Evolutionary conservation across 1,140 invertebrate species (phyloP), one percentile per base, ranked within the genome.

Genomic region (Amphibalanus amphitrite): DNA sequence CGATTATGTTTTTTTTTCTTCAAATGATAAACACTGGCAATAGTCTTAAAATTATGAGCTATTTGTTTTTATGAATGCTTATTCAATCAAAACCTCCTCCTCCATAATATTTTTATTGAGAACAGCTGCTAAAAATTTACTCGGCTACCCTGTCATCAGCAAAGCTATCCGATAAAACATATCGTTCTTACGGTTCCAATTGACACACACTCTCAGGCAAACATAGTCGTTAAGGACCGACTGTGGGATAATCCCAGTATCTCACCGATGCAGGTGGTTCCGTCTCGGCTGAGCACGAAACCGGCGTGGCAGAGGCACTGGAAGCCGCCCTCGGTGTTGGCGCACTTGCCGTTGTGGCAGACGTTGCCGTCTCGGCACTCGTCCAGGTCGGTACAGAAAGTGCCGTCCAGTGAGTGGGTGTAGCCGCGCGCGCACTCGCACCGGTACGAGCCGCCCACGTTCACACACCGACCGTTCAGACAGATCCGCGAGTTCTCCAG

Each of bases 271-370:
- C 92, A 94, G 69, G 88, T 85, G 77, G 87, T 86, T 28, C 87
- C 89, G 47, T 88, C 86, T 33, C 85, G 83, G 13, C 87, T 89
- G 13, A 91, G 80, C 75, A 88, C 84, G 80, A 87, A 93, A 28
- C 91, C 91, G 64, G 84, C 82, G 78, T 90, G 87, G 79, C 91
- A 93, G 72, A 86, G 84, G 78, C 91, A 93, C 76, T 87, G 87
- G 79, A 88, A 91, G 1, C 88, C 90, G 65, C 88, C 89, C 76
- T 90, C 86, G 82, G 88, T 87, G 74, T 90, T 90, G 28, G 87
- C 88, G 77, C 90, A 92, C 28, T 86, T 84, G n/a, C 90, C 90
- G 77, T 92, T 91, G 28, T 87, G 85, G 76, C 90, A 93, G 89
- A 88, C 90, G 69, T 90, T 84, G 74, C 87, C 88, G 78, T 88